These are phyloP conservation scores for Leptodactylus fuscus DNA, from an alignment of 2,113 vertebrate genomes.

Conservation along the genomic window DNA sequence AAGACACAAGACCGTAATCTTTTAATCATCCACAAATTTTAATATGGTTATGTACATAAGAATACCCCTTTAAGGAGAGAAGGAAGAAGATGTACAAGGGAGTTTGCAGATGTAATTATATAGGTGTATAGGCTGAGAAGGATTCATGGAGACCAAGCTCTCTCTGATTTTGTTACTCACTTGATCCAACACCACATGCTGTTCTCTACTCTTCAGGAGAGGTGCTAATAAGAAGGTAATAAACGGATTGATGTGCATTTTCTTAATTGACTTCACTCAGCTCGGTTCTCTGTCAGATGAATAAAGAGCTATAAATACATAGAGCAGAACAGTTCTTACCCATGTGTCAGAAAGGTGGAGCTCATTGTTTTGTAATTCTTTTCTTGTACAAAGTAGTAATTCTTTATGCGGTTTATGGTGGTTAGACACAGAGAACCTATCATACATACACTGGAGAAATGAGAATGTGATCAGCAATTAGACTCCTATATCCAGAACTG, in stretches of 20 bases:
- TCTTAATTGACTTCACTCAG: neutral
- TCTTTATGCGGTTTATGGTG: conserved; percentile 8
- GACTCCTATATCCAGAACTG: conserved; percentile 13
- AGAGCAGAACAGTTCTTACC: neutral
- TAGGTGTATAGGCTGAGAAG: too few species aligned
- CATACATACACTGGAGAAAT: conserved; percentile 11
- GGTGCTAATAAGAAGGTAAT: neutral
- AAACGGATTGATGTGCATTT: neutral
- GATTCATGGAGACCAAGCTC: too few species aligned
- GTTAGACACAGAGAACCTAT: neutral
- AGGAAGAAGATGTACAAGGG: too few species aligned
- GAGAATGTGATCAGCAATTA: conserved; percentile 28
- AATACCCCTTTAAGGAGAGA: too few species aligned
- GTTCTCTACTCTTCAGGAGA: neutral
- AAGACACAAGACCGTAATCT: too few species aligned
- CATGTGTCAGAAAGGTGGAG: neutral
- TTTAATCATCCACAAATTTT: too few species aligned
- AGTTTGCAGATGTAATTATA: too few species aligned
- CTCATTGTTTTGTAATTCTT: conserved; percentile 2
- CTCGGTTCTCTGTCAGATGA: neutral
- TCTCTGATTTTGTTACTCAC: too few species aligned
- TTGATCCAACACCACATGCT: too few species aligned
- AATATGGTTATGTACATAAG: too few species aligned
- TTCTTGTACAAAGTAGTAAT: neutral
- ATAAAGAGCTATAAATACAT: neutral